Base-by-base conservation (phyloP, 2,113 vertebrate species). In the Lophotis ruficrista region DNA sequence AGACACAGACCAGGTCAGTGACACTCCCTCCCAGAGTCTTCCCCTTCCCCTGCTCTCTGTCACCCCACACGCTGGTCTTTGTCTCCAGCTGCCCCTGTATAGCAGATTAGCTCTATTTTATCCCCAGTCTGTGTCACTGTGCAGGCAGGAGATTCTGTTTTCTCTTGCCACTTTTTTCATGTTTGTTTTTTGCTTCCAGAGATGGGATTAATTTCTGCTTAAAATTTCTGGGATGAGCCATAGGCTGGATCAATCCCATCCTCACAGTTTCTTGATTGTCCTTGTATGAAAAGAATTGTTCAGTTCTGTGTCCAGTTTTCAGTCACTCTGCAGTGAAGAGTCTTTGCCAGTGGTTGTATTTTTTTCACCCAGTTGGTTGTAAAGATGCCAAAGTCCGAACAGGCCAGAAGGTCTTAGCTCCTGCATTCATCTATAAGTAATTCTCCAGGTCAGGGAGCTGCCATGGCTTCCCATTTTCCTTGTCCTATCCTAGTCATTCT, bases 1-100 rank as follows among this genome's bases (percentile, higher is more conserved):
- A 94, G 99, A 99, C 95, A 98, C 97, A 87, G 99, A 99, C 97
- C 99, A 99, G 99, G 99, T 99, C 94, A 97, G 98, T 98, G 94
- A 93, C 35, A 25, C 25, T 41, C 83, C 37, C 47, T 58, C 69
- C 60, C 75, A 73, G 9, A 65, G 85, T 86, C 60, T 31, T 88
- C 23, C 35, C 64, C 47, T 89, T 62, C 37, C 48, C 31, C 25
- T 83, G 48, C 21, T 89, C 71, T 62, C 61, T 5, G 4, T 71
- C 45, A 38, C 21, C 11, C 30, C 30, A 10, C 45, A 4, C 28
- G 77, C 28, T 41, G 38, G 15, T 65, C 50, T 92, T 45, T 48
- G 43, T 79, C 41, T 87, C 41, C 53, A 64, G 58, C 10, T 7
- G 2, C 47, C 61, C 24, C n/a, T 57, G 8, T 65, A 2, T 12